Evolutionary conservation across 2,888 invertebrate genomes (phyloP).

Genomic region (Amphipoea oculea): DNA sequence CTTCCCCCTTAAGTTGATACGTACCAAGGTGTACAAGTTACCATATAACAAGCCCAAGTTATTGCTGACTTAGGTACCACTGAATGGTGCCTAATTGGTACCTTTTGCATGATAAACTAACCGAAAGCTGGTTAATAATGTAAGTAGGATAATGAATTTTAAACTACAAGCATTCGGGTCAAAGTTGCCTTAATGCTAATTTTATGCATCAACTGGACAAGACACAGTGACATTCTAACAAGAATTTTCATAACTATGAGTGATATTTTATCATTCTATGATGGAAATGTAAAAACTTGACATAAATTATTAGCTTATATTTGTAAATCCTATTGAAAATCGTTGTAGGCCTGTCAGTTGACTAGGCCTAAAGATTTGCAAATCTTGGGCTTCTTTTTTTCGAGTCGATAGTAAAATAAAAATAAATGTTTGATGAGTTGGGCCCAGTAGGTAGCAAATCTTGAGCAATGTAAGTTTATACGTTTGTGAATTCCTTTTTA

Average conservation of each 20-base stretch:
- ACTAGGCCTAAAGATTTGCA: not conserved
- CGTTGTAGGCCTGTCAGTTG: not conserved
- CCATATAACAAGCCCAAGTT: not conserved
- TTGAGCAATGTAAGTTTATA: not conserved
- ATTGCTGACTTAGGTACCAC: not conserved
- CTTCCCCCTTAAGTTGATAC: not conserved
- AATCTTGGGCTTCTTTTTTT: not conserved
- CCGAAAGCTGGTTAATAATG: not conserved
- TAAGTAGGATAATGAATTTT: conserved; percentile 18
- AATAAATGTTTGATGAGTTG: not conserved
- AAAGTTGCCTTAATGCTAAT: not conserved
- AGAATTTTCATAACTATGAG: too few species aligned
- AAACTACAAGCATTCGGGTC: not conserved
- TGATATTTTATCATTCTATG: not conserved
- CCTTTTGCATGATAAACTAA: not conserved
- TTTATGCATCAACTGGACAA: not conserved
- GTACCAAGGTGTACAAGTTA: conserved; percentile 14
- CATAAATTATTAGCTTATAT: not conserved
- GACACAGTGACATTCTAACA: too few species aligned
- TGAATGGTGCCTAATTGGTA: conserved; percentile 15
- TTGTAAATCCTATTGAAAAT: not conserved
- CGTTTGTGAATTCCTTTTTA: not conserved
- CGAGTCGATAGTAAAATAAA: not conserved
- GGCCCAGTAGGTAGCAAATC: not conserved
- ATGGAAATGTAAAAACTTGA: not conserved